Evolutionary conservation across 2,797 vertebrate species (phyloP).

Genomic region (Syngnathus rostellatus): DNA sequence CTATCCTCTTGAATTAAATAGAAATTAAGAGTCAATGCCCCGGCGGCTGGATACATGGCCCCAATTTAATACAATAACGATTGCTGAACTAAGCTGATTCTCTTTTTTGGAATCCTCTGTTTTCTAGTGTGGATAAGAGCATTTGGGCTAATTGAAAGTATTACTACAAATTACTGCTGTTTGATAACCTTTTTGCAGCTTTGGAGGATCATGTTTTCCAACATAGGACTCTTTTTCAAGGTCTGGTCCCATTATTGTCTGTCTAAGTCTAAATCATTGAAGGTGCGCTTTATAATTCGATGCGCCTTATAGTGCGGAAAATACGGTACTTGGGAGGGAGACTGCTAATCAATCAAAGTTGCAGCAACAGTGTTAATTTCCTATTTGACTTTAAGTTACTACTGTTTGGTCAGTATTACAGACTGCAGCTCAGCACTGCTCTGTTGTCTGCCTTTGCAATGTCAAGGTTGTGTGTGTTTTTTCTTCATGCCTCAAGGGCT

Average conservation of each 20-base stretch:
- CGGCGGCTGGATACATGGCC: neutral
- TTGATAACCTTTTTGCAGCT: neutral
- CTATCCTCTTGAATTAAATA: neutral
- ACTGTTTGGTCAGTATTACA: neutral
- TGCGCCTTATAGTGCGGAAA: too few species aligned
- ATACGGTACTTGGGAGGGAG: too few species aligned
- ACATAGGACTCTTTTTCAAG: neutral
- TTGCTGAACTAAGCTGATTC: neutral
- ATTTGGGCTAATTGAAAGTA: neutral
- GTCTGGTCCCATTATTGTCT: neutral
- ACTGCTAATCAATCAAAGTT: too few species aligned
- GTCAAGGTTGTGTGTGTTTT: constrained; percentile 23
- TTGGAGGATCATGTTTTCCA: neutral
- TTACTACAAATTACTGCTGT: neutral
- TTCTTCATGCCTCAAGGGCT: constrained; percentile 26
- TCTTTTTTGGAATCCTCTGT: neutral
- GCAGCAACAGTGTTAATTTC: too few species aligned
- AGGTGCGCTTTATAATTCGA: too few species aligned
- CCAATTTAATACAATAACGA: constrained; percentile 6
- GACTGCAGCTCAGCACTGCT: constrained; percentile 1
- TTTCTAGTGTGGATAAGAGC: neutral
- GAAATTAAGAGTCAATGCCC: neutral
- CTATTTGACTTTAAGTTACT: too few species aligned
- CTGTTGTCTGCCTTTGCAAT: constrained; percentile 25
- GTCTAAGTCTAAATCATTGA: too few species aligned